Evolutionary conservation across 2,797 vertebrate species (phyloP).

Genomic region (Sebastes kiyomatsui): DNA sequence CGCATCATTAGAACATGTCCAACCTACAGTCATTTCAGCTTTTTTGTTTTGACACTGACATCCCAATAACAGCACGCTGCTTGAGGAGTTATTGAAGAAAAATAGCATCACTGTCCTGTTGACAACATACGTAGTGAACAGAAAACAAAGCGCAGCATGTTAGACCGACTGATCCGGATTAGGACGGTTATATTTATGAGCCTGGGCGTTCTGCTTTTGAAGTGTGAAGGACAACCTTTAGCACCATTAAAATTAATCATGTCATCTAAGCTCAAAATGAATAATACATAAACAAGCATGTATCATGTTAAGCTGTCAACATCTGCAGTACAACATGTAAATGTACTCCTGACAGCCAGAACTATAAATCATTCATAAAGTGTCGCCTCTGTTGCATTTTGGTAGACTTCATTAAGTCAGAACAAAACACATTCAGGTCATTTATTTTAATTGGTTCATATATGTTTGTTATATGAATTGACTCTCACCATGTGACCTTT

Average conservation of each 20-base stretch:
- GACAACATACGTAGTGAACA: not conserved
- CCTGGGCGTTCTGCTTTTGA: not conserved
- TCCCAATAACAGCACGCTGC: not conserved
- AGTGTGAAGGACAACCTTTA: constrained; percentile 56
- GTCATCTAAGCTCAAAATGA: constrained; percentile 41
- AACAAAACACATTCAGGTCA: not conserved
- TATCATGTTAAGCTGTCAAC: constrained; percentile 26
- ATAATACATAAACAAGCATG: constrained; percentile 49
- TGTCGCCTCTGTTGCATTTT: not conserved
- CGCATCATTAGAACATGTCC: not conserved
- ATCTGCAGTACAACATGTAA: constrained; percentile 30
- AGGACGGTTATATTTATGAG: not conserved
- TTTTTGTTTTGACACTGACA: not conserved
- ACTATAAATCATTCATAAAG: constrained; percentile 47
- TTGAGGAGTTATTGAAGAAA: not conserved
- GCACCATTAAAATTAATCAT: constrained; percentile 45
- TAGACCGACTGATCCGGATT: not conserved
- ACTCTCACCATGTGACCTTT: constrained; percentile 83
- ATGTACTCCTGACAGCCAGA: constrained; percentile 34
- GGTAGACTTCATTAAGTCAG: constrained; percentile 8
- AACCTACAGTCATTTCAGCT: not conserved
- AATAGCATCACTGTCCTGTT: not conserved
- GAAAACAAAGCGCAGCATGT: not conserved
- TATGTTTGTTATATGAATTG: not conserved
- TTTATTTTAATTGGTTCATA: not conserved